These are phyloP conservation scores for Lepisosteus oculatus DNA, from an alignment of 2,113 vertebrate species.

Conservation along the genomic window DNA sequence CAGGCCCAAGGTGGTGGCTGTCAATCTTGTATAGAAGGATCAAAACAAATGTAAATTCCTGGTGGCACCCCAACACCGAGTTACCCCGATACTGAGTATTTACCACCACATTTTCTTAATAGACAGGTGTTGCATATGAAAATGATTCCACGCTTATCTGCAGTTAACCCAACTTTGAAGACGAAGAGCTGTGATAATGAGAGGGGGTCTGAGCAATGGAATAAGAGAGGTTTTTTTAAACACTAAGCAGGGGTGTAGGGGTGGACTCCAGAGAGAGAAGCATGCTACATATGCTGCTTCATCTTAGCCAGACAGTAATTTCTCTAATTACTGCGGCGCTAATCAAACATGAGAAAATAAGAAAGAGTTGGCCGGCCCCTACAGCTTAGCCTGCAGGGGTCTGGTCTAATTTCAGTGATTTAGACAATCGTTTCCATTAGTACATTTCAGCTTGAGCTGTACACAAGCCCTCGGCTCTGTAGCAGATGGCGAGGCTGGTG, in stretches of 20 bases:
- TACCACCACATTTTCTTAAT: no score
- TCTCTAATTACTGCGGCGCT: constrained; percentile 73
- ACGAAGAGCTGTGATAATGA: no score
- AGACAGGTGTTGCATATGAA: no score
- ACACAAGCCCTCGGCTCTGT: constrained; percentile 61
- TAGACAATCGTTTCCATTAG: constrained; percentile 53
- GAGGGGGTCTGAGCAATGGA: not conserved
- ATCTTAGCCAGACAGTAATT: constrained; percentile 50
- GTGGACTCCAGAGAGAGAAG: not conserved
- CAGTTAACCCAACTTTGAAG: no score
- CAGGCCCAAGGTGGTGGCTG: no score
- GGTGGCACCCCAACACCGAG: no score
- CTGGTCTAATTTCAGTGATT: constrained; percentile 56
- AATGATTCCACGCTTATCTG: no score
- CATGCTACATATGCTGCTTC: constrained; percentile 10
- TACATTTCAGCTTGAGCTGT: constrained; percentile 53
- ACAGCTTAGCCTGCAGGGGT: constrained; percentile 69
- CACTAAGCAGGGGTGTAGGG: not conserved
- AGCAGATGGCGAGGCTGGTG: constrained; percentile 79
- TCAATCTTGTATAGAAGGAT: no score
- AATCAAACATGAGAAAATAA: constrained; percentile 68
- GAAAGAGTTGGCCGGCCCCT: constrained; percentile 59
- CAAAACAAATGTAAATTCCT: no score
- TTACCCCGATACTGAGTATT: no score
- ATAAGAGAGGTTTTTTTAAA: not conserved